Evolutionary conservation across 2,113 vertebrate species (phyloP), one percentile per base, ranked within the genome.

Genomic region (Pachyramphus minor): DNA sequence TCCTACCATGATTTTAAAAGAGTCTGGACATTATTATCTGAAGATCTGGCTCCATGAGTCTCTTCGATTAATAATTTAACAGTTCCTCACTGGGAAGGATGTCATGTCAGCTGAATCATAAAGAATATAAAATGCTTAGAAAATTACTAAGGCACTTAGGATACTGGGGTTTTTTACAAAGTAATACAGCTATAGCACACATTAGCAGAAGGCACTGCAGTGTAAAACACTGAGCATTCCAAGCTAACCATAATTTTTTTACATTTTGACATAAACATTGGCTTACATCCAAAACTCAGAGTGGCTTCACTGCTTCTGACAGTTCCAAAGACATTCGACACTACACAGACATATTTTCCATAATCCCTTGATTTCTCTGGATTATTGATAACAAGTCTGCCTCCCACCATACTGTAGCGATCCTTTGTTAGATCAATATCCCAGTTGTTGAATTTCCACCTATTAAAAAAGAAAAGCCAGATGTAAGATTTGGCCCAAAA

Each of bases 261-360:
- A 59, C 1, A 1, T 59, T 80, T 73, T 84, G 20, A 88, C 50
- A 4, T 23, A 69, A 95, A 91, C 17, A n/a, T 30, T 1, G 20
- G 97, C 99, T 99, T 98, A 99, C 99, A 99, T 97, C 99, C 99
- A 90, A 99, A 99, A 89, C 98, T 98, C 88, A 99, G 97, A 17
- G 97, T 98, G 28, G 99, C 99, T 93, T 98, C 98, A 20, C 76
- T 98, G 97, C 99, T 99, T 97, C 99, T 94, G 80, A 99, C 84
- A n/a, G 98, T 98, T 90, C 99, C 99, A 22, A 98, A 98, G 83
- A 62, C 87, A 95, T 99, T 99, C 2, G 98, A 98, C 31, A 99
- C 99, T 90, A 98, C 64, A 82, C 99, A 99, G 90, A 98, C 96
- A 79, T 99, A 99, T 55, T 96, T 98, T 69, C 99, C 99, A 84